A percentile compares a stretch with the other conserved stretches of the same genome.
Conservation (phyloP, 2,113 vertebrate species). For the Serinus canaria region DNA sequence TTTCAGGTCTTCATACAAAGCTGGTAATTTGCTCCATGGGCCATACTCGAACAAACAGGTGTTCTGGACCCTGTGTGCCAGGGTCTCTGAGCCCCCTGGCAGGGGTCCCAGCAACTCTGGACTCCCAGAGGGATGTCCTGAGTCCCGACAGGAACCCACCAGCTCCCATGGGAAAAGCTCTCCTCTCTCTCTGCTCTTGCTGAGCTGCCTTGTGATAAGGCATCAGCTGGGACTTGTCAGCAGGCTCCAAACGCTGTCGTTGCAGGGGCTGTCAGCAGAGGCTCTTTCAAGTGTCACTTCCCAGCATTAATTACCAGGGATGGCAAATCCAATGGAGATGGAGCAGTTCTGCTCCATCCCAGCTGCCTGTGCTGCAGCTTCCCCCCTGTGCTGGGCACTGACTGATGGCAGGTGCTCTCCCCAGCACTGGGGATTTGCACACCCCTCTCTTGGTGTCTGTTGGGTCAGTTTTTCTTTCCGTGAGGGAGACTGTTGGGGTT, state of each 20-base stretch:
- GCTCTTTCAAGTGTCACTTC: slow-evolving; percentile 73
- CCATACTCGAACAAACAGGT: no score
- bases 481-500: fast-evolving
- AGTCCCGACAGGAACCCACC: not conserved
- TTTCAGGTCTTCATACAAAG: no score
- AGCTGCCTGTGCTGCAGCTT: not conserved
- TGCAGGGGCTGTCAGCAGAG: slow-evolving; percentile 59
- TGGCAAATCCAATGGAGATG: slow-evolving; percentile 31
- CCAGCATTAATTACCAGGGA: slow-evolving; percentile 62
- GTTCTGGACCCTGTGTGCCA: no score
- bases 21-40: no score
- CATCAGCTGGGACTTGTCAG: slow-evolving; percentile 65
- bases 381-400: not conserved
- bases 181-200: not conserved
- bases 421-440: not conserved
- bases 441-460: fast-evolving
- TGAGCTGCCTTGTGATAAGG: slow-evolving; percentile 13
- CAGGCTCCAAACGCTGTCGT: slow-evolving; percentile 17
- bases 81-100: no score
- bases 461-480: fast-evolving
- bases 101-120: no score
- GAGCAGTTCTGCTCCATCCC: not conserved
- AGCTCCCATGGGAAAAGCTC: not conserved
- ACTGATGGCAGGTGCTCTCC: not conserved
- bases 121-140: no score